A percentile compares a stretch with the other conserved stretches of the same genome.
These are phyloP conservation scores for Latrodectus hesperus DNA, from an alignment of 2,888 invertebrate species.

Conservation along the genomic window DNA sequence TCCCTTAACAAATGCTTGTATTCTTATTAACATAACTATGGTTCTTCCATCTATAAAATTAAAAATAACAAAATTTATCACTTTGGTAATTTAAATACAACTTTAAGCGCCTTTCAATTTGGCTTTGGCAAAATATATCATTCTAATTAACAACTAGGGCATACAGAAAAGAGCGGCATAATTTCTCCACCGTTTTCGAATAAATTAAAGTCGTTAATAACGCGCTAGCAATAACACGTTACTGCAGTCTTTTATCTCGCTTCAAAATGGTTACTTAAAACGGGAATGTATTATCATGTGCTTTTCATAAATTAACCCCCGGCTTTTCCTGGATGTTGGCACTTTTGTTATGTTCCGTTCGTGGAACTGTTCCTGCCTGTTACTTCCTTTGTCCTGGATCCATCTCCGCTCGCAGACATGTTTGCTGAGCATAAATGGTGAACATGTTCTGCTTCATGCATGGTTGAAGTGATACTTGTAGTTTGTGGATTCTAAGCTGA, in stretches of 20 bases:
- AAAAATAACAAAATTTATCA: no score
- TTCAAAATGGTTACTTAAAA: slow-evolving; percentile 29
- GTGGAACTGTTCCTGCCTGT: background rate
- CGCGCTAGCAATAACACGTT: slow-evolving; percentile 25
- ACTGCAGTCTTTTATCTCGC: slow-evolving; percentile 36
- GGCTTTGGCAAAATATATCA: slow-evolving; percentile 15
- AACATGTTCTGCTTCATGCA: background rate
- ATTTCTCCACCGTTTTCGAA: slow-evolving; percentile 14
- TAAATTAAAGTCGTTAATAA: slow-evolving; percentile 60
- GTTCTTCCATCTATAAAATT: no score
- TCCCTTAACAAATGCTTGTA: no score
- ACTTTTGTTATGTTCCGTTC: background rate
- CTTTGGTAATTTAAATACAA: no score
- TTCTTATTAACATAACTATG: no score
- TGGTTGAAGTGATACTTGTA: no score
- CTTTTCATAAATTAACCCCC: background rate
- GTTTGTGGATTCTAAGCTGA: no score
- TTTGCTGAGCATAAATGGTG: background rate
- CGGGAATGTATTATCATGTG: slow-evolving; percentile 14
- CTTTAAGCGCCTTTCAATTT: background rate
- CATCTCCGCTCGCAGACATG: background rate
- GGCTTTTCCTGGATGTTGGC: background rate
- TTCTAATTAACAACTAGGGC: slow-evolving; percentile 31
- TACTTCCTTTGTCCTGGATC: background rate
- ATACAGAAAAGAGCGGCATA: background rate